Evolutionary conservation across 1,140 invertebrate species (phyloP).

Genomic region (Zaprionus capensis): DNA sequence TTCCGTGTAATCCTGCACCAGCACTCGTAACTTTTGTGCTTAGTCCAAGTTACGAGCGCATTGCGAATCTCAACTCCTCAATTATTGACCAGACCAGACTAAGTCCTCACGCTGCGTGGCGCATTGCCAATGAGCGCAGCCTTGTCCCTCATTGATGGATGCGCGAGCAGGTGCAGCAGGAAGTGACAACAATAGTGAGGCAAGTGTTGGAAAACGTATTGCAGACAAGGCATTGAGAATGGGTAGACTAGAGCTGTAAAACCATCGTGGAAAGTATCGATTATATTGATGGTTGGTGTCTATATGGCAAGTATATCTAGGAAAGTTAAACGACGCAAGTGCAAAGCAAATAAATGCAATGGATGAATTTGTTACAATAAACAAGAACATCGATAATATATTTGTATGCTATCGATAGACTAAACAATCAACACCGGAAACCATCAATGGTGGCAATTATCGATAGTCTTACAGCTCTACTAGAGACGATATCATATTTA

Average conservation of each 20-base stretch:
- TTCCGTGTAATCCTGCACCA: slow-evolving; percentile 24
- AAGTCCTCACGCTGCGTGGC: slow-evolving; percentile 11
- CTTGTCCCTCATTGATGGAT: background rate
- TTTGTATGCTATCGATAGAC: too few relatives aligned
- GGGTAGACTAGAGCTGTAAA: background rate
- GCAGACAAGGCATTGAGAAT: background rate
- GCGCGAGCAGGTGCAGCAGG: background rate
- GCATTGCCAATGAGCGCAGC: slow-evolving; percentile 57
- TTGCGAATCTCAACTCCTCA: slow-evolving; percentile 51
- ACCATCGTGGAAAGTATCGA: too few relatives aligned
- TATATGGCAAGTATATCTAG: too few relatives aligned
- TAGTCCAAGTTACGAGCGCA: slow-evolving; percentile 27
- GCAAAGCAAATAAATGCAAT: too few relatives aligned
- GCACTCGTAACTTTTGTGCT: slow-evolving; percentile 40
- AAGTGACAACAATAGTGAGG: background rate
- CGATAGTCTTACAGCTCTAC: too few relatives aligned
- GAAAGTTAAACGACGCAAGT: too few relatives aligned
- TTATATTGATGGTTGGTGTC: too few relatives aligned
- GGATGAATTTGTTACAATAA: too few relatives aligned
- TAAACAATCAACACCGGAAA: too few relatives aligned
- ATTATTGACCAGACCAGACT: slow-evolving; percentile 36
- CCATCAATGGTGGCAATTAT: too few relatives aligned
- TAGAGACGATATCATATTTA: too few relatives aligned
- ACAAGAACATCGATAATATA: too few relatives aligned
- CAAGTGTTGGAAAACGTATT: background rate